phyloP scores from a whole-genome alignment of 2,888 invertebrate species.

The Ferrisia virgata region DNA sequence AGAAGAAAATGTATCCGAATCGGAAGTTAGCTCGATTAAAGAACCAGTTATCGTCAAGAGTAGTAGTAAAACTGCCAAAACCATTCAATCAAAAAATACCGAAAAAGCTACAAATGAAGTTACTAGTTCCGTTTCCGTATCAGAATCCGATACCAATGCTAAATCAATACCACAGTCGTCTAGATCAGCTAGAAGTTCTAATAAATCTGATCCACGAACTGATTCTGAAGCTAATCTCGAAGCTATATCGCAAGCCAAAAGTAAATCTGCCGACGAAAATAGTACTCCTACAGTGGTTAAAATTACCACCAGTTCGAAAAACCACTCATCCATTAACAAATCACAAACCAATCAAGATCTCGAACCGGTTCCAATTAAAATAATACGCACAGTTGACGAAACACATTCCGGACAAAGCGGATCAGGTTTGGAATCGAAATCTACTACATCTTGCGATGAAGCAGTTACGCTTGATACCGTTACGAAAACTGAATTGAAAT shows the following conservation, averaged over 20 bases:
- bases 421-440: not conserved
- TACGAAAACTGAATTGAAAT: not conserved
- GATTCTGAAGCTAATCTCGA: not conserved
- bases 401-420: not conserved
- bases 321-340: not conserved
- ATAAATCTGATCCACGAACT: not conserved
- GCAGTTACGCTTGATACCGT: not conserved
- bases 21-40: not conserved
- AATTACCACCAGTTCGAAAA: not conserved
- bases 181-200: not conserved
- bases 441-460: not conserved
- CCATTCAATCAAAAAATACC: not conserved
- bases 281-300: not conserved
- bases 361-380: not conserved
- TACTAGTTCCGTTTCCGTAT: not conserved
- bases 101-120: not conserved
- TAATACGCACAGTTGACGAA: not conserved
- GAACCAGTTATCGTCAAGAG: not conserved
- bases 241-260: not conserved
- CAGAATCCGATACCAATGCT: not conserved
- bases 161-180: not conserved
- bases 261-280: not conserved
- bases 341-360: not conserved
- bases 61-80: not conserved
- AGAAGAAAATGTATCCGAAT: not conserved